Evolutionary conservation across 2,797 vertebrate genomes (phyloP).

Genomic region (Oreochromis grahami): DNA sequence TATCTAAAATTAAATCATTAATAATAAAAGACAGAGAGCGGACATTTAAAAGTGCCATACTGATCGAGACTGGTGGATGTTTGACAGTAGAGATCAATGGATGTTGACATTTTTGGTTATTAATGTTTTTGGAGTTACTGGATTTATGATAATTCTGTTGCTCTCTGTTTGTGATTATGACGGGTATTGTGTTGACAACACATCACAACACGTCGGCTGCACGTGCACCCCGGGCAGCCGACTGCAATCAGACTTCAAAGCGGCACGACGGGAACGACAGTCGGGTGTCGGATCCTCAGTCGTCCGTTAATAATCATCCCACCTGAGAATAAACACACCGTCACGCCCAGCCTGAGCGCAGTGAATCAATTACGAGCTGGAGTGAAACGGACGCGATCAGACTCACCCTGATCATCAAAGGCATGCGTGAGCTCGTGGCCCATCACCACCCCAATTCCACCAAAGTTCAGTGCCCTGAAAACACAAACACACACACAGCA

Average conservation of each 20-base stretch:
- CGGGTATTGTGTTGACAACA: too few relatives aligned
- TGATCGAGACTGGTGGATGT: too few relatives aligned
- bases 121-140: too few relatives aligned
- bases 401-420: conserved; percentile 84
- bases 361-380: background rate
- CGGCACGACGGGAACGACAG: rapidly evolving
- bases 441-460: conserved; percentile 97
- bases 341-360: rapidly evolving
- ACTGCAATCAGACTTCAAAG: background rate
- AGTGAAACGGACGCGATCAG: background rate
- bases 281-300: background rate
- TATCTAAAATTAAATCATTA: too few relatives aligned
- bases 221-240: background rate
- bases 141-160: too few relatives aligned
- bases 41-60: too few relatives aligned
- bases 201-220: background rate
- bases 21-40: too few relatives aligned
- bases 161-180: too few relatives aligned
- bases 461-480: conserved; percentile 92
- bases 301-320: background rate
- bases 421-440: conserved; percentile 96
- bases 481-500: background rate
- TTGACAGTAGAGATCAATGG: too few relatives aligned
- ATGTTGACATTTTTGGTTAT: too few relatives aligned
- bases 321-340: background rate